phyloP scores from a whole-genome alignment of 2,888 invertebrate species.

The Caenorhabditis imperialis region DNA sequence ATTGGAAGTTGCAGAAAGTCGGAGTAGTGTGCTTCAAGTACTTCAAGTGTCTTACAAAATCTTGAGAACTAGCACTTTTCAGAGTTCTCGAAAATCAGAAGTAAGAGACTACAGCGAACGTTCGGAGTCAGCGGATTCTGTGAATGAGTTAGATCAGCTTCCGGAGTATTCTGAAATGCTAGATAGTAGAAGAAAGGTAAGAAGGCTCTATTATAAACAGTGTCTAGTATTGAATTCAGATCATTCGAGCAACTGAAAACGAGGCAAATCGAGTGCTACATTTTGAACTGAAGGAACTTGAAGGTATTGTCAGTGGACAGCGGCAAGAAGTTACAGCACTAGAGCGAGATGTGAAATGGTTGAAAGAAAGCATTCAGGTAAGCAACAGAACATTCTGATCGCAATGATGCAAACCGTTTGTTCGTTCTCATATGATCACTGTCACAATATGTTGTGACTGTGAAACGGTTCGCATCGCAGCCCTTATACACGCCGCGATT shows the following conservation, averaged over 20 bases:
- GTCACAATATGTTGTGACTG: conserved; percentile 5
- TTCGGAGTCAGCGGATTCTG: conserved; percentile 12
- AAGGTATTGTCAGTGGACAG: conserved; percentile 40
- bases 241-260: conserved; percentile 26
- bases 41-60: too few relatives aligned
- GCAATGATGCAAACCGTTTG: conserved; percentile 30
- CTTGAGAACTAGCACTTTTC: too few relatives aligned
- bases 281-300: conserved; percentile 20
- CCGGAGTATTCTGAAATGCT: conserved; percentile 33
- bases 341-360: conserved; percentile 27
- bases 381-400: conserved; percentile 28
- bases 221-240: conserved; percentile 15
- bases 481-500: conserved; percentile 16
- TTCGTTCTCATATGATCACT: conserved; percentile 25
- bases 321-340: conserved; percentile 40
- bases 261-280: conserved; percentile 28
- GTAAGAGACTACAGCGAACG: too few relatives aligned
- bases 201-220: too few relatives aligned
- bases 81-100: too few relatives aligned
- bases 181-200: conserved; percentile 31
- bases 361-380: conserved; percentile 45
- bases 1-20: conserved; percentile 19
- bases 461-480: conserved; percentile 5
- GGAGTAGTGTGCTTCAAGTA: too few relatives aligned
- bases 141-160: conserved; percentile 23